Base-by-base conservation (phyloP, 1,140 invertebrate species). In the Drusus annulatus region DNA sequence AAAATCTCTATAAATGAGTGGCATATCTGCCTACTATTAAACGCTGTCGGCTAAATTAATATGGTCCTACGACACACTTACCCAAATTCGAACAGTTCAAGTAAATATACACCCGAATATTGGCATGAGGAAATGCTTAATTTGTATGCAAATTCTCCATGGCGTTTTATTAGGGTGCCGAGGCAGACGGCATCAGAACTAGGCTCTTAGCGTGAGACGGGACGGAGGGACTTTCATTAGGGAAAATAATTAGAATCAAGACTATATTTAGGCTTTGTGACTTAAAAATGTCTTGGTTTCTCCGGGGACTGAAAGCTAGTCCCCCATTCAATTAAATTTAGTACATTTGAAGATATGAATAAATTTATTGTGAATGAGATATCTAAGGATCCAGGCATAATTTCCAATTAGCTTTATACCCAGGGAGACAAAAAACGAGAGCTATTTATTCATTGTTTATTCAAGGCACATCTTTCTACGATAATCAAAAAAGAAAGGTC, bases 121-220 rank as follows among this genome's bases (percentile, higher is more conserved):
- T 13, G 62, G 23, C 62, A 31, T 65, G 28, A 25, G 62, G 62
- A 65, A 65, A 65, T 65, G 25, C 62, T 65, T 28, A 65, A 65
- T 65, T 65, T 65, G 62, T 65, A 65, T 65, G 62, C 62, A 65
- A 65, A 65, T 65, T 65, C 10, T 65, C 62, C 23, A 4, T 65
- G 62, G 25, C 62, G 62, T 65, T 65, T 65, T 28, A 65, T 65
- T 65, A 65, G 28, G 62, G 62, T 65, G 23, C 25, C 23, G 25
- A 65, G 16, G 62, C 62, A 65, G 62, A 31, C 62, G 25, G 25
- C 62, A 65, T 65, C 62, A 16, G 16, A 65, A 65, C 62, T 65
- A 31, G 62, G 25, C 62, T 65, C 62, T 65, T 65, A 65, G 36
- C 62, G 28, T 65, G 31, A 65, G 21, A 65, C 16, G 23, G 25